Conservation (phyloP, 2,797 vertebrate genomes). For the Adrianichthys oophorus region DNA sequence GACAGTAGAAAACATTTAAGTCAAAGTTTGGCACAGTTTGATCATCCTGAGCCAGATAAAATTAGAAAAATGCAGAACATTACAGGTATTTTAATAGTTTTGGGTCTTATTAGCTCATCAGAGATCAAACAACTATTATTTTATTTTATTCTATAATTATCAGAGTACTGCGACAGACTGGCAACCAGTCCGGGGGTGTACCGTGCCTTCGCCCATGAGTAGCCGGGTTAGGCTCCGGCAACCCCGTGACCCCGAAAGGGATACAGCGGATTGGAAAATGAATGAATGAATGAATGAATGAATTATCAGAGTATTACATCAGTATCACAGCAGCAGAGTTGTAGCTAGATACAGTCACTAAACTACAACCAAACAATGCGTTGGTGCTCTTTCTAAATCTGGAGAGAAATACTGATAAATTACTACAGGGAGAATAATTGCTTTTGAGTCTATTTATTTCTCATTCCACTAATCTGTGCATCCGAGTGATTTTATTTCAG, state of each 20-base stretch:
- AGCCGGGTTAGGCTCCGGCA: too few species aligned
- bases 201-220: too few species aligned
- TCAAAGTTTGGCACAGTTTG: background rate
- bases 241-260: too few species aligned
- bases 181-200: too few species aligned
- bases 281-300: too few species aligned
- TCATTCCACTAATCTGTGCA: conserved; percentile 2
- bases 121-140: background rate
- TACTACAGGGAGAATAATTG: background rate
- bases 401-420: background rate
- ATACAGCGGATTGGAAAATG: too few species aligned
- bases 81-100: background rate
- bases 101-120: conserved; percentile 2
- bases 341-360: background rate
- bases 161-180: too few species aligned
- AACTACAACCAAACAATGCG: background rate
- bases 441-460: conserved; percentile 1
- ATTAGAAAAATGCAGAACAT: background rate
- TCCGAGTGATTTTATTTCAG: background rate
- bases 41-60: background rate
- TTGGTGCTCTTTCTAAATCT: background rate
- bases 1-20: too few species aligned
- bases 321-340: background rate
- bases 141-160: too few species aligned
- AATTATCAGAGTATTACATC: too few species aligned